Evolutionary conservation across 37 sponge, comb jelly and placozoan genomes (phyloP), one percentile per base, ranked within the genome.

Genomic region (Theonella swinhoei): DNA sequence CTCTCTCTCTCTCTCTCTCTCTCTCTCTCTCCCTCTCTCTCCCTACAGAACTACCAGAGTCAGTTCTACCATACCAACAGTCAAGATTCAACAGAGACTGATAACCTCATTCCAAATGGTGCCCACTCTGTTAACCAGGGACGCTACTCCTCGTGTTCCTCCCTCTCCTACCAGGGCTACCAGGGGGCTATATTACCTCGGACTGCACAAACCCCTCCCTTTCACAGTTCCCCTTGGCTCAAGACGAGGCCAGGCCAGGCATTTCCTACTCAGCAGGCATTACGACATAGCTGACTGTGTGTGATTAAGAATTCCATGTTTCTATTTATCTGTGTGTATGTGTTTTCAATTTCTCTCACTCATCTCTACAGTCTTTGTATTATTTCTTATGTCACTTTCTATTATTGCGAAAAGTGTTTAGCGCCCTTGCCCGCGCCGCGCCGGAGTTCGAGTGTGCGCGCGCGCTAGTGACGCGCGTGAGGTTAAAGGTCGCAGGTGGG

Each of bases 211-310:
- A 40, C 42, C 72, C 42, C 82, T 64, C 30, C 60, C 30, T 38
- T 64, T 22, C 41, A 59, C 11, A 82, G 62, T 20, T 64, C 72
- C 42, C 82, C 82, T 1, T 82, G 82, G 82, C 76, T 75, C 60
- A 75, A 4, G 14, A 59, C 76, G 0, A 3, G 23, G 1, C 76
- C 76, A 1, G 62, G 76, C 3, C 76, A 75, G 33, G 42, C 47
- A 28, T 68, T 68, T 5, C 69, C 69, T 47, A 47, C 54, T 47
- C 54, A 47, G 54, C 54, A 47, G 14, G 54, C 54, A 47, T 14
- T 47, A 14, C 54, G n/a, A n/a, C n/a, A n/a, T n/a, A n/a, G n/a
- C n/a, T n/a, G n/a, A n/a, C n/a, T n/a, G n/a, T n/a, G n/a, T n/a
- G n/a, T n/a, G n/a, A n/a, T n/a, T n/a, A n/a, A n/a, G n/a, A n/a